phyloP scores from a whole-genome alignment of 2,888 invertebrate genomes.

The Trimorus sp. region DNA sequence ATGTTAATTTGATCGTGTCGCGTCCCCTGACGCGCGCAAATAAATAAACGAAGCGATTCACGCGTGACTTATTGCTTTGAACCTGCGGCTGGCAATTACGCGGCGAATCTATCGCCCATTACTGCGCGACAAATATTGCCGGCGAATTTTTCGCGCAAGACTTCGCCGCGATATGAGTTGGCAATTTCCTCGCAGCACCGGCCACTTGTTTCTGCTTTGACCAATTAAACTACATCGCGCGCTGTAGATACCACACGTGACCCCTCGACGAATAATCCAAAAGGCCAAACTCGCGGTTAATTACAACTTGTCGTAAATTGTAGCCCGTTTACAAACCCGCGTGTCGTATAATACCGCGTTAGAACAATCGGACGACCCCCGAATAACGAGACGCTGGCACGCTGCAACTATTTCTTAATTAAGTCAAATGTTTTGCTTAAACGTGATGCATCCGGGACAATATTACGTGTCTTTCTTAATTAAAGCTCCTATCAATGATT shows the following conservation, averaged over 20 bases:
- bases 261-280: not conserved
- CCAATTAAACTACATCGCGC: not conserved
- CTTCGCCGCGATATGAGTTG: too few species aligned
- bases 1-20: too few species aligned
- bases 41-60: too few species aligned
- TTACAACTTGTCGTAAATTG: constrained; percentile 11
- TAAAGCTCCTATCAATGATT: not conserved
- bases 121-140: too few species aligned
- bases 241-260: not conserved
- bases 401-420: constrained; percentile 16
- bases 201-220: not conserved
- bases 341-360: not conserved
- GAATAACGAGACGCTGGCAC: constrained; percentile 16
- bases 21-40: too few species aligned
- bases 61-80: too few species aligned
- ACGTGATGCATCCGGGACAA: constrained; percentile 1
- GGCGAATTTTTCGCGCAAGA: too few species aligned
- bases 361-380: constrained; percentile 3
- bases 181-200: too few species aligned
- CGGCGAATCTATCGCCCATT: too few species aligned
- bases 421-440: constrained; percentile 16
- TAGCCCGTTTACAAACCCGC: not conserved
- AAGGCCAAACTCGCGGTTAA: not conserved
- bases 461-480: constrained; percentile 3
- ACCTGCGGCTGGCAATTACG: too few species aligned